A percentile compares a stretch with the other conserved stretches of the same genome.
These are phyloP conservation scores for Coronaproctus castanopsis DNA, from an alignment of 2,888 invertebrate genomes.

Conservation along the genomic window DNA sequence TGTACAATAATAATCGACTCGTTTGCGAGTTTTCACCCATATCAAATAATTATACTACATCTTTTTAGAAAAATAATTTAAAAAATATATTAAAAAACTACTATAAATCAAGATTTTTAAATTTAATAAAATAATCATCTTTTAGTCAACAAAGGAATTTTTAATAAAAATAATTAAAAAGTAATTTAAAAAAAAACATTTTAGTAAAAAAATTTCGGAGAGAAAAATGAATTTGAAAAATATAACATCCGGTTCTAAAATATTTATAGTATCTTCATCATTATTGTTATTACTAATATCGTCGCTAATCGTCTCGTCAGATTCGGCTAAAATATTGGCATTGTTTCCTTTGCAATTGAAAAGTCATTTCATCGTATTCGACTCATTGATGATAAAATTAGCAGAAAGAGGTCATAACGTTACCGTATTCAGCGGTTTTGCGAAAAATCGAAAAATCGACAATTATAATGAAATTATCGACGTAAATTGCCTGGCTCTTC, in stretches of 20 bases:
- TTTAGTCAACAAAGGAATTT: too few relatives aligned
- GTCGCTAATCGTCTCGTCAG: not conserved
- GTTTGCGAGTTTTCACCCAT: too few relatives aligned
- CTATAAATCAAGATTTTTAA: too few relatives aligned
- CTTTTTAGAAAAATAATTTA: too few relatives aligned
- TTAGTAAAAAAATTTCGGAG: not conserved
- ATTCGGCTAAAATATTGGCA: constrained; percentile 2
- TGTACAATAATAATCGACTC: too few relatives aligned
- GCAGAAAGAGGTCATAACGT: constrained; percentile 5
- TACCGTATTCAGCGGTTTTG: not conserved
- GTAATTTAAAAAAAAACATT: too few relatives aligned
- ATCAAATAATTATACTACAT: too few relatives aligned
- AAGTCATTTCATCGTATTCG: constrained; percentile 3
- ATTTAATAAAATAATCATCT: too few relatives aligned
- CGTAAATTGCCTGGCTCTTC: not conserved
- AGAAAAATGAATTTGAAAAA: not conserved
- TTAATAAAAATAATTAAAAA: too few relatives aligned
- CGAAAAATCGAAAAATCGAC: not conserved
- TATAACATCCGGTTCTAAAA: not conserved
- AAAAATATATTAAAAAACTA: too few relatives aligned
- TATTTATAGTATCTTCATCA: too few relatives aligned
- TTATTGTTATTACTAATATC: too few relatives aligned
- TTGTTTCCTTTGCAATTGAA: not conserved
- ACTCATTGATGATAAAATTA: not conserved
- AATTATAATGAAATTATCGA: not conserved